Conservation (phyloP, 2,113 vertebrate genomes). For the Coryphaenoides rupestris region DNA sequence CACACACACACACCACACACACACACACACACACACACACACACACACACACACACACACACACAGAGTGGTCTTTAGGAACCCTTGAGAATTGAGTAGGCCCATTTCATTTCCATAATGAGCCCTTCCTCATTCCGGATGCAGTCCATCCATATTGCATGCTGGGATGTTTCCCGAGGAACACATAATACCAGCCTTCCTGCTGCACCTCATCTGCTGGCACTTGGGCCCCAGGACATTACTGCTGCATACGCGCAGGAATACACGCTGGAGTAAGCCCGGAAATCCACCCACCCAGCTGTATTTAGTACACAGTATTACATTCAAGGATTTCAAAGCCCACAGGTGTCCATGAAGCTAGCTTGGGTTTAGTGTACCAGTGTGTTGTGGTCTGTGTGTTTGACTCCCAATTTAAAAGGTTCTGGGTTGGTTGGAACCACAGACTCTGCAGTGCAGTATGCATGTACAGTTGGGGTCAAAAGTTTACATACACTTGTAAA, state of each 20-base stretch:
- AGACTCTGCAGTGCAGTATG: too few relatives aligned
- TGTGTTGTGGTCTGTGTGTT: too few relatives aligned
- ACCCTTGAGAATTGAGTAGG: neutral
- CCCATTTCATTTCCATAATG: neutral
- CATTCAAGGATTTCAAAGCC: too few relatives aligned
- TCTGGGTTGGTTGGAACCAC: too few relatives aligned
- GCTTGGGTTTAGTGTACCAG: too few relatives aligned
- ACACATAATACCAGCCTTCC: constrained; percentile 17
- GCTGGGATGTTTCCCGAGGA: constrained; percentile 9
- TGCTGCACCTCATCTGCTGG: neutral
- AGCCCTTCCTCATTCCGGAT: constrained; percentile 37
- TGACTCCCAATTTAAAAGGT: too few relatives aligned
- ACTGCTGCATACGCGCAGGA: neutral
- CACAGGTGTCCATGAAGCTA: too few relatives aligned
- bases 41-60: neutral
- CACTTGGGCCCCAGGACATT: neutral
- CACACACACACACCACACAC: constrained; percentile 2
- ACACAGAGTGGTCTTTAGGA: neutral
- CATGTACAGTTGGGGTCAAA: too few relatives aligned
- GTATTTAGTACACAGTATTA: too few relatives aligned
- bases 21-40: constrained; percentile 1
- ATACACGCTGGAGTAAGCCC: too few relatives aligned
- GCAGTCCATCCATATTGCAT: constrained; percentile 55
- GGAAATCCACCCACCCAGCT: too few relatives aligned
- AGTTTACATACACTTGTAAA: too few relatives aligned